Percentiles rank a stretch among this genome's conserved stretches.
These are phyloP conservation scores for Serrognathus titanus DNA, from an alignment of 2,888 invertebrate species.

Conservation along the genomic window DNA sequence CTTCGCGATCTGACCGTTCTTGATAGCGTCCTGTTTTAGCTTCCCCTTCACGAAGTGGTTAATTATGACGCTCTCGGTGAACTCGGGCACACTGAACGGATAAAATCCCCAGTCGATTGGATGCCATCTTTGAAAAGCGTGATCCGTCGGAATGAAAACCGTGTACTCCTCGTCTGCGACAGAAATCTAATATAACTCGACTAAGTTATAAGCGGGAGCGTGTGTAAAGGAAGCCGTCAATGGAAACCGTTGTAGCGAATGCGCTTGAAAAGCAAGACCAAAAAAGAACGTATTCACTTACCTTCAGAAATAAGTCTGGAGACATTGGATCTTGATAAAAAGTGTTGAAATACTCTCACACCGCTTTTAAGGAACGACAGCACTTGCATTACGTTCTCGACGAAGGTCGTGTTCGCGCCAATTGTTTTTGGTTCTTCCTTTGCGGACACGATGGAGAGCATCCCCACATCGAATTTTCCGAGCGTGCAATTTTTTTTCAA, in stretches of 20 bases:
- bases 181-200: background rate
- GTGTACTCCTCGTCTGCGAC: slow-evolving; percentile 56
- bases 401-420: slow-evolving; percentile 33
- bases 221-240: no score
- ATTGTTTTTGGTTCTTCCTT: slow-evolving; percentile 33
- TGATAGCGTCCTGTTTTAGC: slow-evolving; percentile 55
- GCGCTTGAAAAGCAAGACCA: no score
- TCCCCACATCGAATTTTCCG: slow-evolving; percentile 26
- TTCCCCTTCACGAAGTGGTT: slow-evolving; percentile 61
- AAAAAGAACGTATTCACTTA: slow-evolving; percentile 30
- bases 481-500: slow-evolving; percentile 24
- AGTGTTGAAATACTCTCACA: slow-evolving; percentile 62
- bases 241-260: no score
- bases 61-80: slow-evolving; percentile 59
- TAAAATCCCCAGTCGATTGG: slow-evolving; percentile 70
- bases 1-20: slow-evolving; percentile 54
- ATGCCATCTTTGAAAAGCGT: slow-evolving; percentile 65
- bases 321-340: slow-evolving; percentile 59
- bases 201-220: no score
- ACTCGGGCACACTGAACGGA: slow-evolving; percentile 64
- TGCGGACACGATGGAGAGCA: slow-evolving; percentile 29
- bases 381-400: slow-evolving; percentile 53
- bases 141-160: slow-evolving; percentile 62
- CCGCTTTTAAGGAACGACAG: slow-evolving; percentile 60
- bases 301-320: slow-evolving; percentile 55